Conservation (phyloP, 2,113 vertebrate species). For the Thunnus thynnus region DNA sequence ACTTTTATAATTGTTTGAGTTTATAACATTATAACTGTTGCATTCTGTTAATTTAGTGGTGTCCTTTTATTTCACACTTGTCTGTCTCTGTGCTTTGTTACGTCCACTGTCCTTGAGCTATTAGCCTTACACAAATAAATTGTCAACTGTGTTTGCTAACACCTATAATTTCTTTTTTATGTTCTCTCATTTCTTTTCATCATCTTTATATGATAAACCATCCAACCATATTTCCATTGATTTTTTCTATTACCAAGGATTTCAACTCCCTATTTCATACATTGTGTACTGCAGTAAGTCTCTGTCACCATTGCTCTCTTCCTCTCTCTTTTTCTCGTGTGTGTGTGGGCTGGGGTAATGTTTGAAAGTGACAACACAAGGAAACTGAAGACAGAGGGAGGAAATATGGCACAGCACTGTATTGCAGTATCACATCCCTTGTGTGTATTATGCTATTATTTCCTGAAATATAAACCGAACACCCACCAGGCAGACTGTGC, state of each 20-base stretch:
- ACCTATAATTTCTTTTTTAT: slow-evolving; percentile 54
- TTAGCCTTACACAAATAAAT: slow-evolving; percentile 55
- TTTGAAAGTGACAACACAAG: slow-evolving; percentile 73
- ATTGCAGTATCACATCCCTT: slow-evolving; percentile 67
- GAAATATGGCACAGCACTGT: slow-evolving; percentile 63
- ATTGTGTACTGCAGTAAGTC: slow-evolving; percentile 62
- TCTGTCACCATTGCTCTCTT: slow-evolving; percentile 52
- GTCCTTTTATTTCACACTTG: slow-evolving; percentile 49
- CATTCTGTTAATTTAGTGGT: slow-evolving; percentile 50
- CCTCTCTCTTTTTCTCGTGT: slow-evolving; percentile 22
- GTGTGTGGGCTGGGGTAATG: slow-evolving; percentile 66
- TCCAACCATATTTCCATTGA: slow-evolving; percentile 61
- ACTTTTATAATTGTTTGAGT: slow-evolving; percentile 42
- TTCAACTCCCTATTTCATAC: slow-evolving; percentile 58
- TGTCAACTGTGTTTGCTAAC: slow-evolving; percentile 53
- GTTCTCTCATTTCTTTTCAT: slow-evolving; percentile 66
- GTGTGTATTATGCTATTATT: slow-evolving; percentile 74
- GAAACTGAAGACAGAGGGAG: slow-evolving; percentile 71
- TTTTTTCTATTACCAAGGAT: slow-evolving; percentile 70
- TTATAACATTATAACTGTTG: slow-evolving; percentile 52
- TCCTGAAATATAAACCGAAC: slow-evolving; percentile 70
- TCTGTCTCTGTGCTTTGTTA: slow-evolving; percentile 50
- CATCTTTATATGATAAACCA: slow-evolving; percentile 62
- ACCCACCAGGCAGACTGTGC: slow-evolving; percentile 58
- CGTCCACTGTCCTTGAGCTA: slow-evolving; percentile 62